phyloP scores from a whole-genome alignment of 2,113 vertebrate species.

The Empidonax alnorum region DNA sequence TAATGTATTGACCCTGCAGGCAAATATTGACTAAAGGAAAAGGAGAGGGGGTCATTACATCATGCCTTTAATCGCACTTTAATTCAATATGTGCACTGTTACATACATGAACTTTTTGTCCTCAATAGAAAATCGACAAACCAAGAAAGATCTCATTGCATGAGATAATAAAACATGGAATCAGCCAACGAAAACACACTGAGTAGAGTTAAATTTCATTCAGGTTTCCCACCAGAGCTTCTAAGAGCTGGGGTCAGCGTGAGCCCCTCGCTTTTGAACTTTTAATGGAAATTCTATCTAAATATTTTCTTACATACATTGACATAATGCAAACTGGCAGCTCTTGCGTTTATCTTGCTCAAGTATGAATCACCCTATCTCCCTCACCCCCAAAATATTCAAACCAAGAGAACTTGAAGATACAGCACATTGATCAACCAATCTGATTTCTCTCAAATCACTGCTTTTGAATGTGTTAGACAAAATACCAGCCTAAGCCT shows the following conservation, averaged over 20 bases:
- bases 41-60: slow-evolving; percentile 73
- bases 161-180: slow-evolving; percentile 76
- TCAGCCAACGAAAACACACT: slow-evolving; percentile 77
- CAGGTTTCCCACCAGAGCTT: slow-evolving; percentile 74
- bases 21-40: slow-evolving; percentile 80
- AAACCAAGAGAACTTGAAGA: slow-evolving; percentile 11
- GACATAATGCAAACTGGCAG: slow-evolving; percentile 80
- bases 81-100: slow-evolving; percentile 70
- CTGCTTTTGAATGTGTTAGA: neutral
- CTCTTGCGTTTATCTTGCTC: slow-evolving; percentile 54
- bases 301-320: slow-evolving; percentile 82
- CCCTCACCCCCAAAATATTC: neutral
- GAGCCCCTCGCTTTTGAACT: slow-evolving; percentile 65
- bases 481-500: slow-evolving; percentile 1
- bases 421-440: neutral
- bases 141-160: slow-evolving; percentile 77
- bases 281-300: slow-evolving; percentile 76
- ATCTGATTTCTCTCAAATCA: neutral
- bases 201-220: slow-evolving; percentile 65
- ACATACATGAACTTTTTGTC: slow-evolving; percentile 79
- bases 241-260: slow-evolving; percentile 61
- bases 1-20: slow-evolving; percentile 64
- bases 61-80: slow-evolving; percentile 65
- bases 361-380: slow-evolving; percentile 48
- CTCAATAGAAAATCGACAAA: slow-evolving; percentile 78